Conservation (phyloP, 2,113 vertebrate species). For the Thryonomys swinderianus region DNA sequence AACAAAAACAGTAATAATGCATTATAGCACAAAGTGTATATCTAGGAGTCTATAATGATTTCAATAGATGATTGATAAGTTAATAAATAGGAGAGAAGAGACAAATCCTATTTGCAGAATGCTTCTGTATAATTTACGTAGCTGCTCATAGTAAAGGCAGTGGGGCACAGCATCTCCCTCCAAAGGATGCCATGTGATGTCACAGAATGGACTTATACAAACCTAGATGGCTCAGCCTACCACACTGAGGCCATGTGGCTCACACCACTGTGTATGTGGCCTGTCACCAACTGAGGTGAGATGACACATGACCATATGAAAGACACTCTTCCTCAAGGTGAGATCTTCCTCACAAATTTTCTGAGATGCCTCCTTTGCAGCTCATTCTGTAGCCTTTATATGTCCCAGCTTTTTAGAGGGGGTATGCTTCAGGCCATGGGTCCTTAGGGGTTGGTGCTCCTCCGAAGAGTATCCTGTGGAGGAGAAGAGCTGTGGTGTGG, state of each 20-base stretch:
- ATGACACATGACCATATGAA: neutral
- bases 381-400: neutral
- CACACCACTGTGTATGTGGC: neutral
- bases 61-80: neutral
- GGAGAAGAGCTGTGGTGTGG: neutral
- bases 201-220: neutral
- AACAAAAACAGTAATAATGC: neutral
- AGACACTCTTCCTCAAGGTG: neutral
- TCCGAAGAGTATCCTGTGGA: neutral
- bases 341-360: neutral
- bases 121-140: neutral
- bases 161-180: rapidly evolving
- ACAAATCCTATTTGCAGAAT: neutral
- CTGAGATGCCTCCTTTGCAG: neutral
- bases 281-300: neutral
- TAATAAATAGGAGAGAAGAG: neutral
- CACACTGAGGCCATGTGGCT: too few relatives aligned
- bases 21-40: neutral
- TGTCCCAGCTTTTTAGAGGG: neutral
- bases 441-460: neutral
- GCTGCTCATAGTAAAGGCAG: neutral
- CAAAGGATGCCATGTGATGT: neutral
- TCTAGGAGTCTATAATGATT: neutral
- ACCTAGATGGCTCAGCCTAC: neutral
- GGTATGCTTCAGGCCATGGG: neutral